These are phyloP conservation scores for Cylindroiulus punctatus DNA, from an alignment of 2,888 invertebrate genomes.

Conservation along the genomic window DNA sequence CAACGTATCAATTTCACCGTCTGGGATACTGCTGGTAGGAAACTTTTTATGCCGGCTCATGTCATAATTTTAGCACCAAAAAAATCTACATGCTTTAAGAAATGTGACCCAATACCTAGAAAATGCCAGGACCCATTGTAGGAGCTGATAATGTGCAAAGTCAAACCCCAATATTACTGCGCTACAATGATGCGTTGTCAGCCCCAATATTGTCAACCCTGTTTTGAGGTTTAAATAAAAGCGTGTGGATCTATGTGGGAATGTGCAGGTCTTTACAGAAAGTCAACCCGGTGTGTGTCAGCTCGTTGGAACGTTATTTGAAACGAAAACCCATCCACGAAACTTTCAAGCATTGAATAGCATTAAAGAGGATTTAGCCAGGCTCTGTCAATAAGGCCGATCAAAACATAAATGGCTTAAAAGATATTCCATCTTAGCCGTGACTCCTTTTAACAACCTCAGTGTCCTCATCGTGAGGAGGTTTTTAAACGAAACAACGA, in stretches of 20 bases:
- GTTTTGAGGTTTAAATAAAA: background rate
- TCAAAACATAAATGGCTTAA: constrained; percentile 28
- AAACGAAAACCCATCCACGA: background rate
- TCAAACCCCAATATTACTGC: too few relatives aligned
- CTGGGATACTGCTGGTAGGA: constrained; percentile 74
- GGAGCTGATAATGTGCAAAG: too few relatives aligned
- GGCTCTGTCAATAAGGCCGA: constrained; percentile 16
- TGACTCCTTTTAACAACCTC: constrained; percentile 2
- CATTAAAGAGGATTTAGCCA: background rate
- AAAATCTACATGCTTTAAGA: too few relatives aligned
- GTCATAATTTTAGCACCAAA: too few relatives aligned
- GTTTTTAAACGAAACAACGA: background rate
- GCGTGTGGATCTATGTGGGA: background rate
- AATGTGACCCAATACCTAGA: too few relatives aligned
- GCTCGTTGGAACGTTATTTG: background rate
- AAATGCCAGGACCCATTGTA: too few relatives aligned
- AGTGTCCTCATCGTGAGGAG: background rate
- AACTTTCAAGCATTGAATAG: background rate
- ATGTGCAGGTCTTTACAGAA: background rate
- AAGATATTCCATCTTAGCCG: background rate
- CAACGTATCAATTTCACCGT: constrained; percentile 72
- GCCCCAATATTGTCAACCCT: too few relatives aligned
- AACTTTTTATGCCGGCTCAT: background rate
- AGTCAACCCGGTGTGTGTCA: background rate
- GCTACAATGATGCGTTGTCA: too few relatives aligned